phyloP scores from a whole-genome alignment of 23 tunicate genomes.

The Oikopleura dioica region DNA sequence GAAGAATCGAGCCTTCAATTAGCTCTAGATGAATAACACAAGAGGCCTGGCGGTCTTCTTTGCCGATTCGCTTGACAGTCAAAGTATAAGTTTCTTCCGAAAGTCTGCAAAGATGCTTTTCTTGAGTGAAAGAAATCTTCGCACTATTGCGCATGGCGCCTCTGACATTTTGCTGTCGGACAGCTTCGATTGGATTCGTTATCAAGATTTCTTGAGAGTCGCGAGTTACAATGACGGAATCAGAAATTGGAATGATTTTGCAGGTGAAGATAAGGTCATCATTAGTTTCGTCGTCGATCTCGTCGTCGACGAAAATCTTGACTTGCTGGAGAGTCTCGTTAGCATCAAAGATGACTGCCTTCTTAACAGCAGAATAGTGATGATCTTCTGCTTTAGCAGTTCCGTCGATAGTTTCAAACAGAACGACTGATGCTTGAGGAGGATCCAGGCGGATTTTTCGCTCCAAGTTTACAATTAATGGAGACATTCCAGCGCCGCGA shows the following conservation, averaged over 20 bases:
- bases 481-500: neutral
- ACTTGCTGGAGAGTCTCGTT: neutral
- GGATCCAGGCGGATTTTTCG: neutral
- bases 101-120: neutral
- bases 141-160: neutral
- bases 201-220: neutral
- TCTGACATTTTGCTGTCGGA: no score
- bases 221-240: neutral
- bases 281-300: neutral
- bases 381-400: neutral
- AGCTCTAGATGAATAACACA: neutral
- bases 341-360: neutral
- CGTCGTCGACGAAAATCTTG: neutral
- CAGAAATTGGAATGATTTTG: neutral
- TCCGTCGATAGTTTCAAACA: constrained; percentile 12
- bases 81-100: neutral
- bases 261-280: neutral
- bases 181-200: neutral
- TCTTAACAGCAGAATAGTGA: neutral
- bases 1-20: neutral
- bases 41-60: neutral
- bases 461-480: neutral
- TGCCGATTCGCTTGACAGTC: neutral
- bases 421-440: constrained; percentile 1
- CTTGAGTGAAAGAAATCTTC: neutral